Evolutionary conservation across 1,140 invertebrate genomes (phyloP), one percentile per base, ranked within the genome.

Genomic region (Rhysida immarginata): DNA sequence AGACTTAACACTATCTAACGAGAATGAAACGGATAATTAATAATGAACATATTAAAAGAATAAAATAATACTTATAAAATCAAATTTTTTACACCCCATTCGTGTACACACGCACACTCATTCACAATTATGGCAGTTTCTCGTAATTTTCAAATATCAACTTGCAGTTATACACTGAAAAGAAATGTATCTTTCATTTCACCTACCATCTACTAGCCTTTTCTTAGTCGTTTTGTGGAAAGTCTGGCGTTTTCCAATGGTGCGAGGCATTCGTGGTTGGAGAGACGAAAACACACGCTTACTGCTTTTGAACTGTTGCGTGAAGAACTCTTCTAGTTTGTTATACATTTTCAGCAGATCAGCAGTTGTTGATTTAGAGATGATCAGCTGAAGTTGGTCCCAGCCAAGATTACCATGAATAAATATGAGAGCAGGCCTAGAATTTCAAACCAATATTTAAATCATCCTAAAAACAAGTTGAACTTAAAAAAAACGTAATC

Each of bases 291-390:
- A 91, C 3, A 92, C 87, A 3, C 87, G 76, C 69, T 91, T 91
- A 62, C 86, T 89, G 57, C 86, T 91, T 65, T 92, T 91, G 68
- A 94, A 93, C 71, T 94, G 89, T 66, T 95, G 88, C 46, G 84
- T 85, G 68, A 96, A 96, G 73, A 96, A 98, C 74, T 97, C 93
- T 64, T 96, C 92, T 8, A 96, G 74, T 69, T 96, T 96, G 53
- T 87, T 83, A 65, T 87, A 90, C 86, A 97, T 96, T 74, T 96
- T 96, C 1, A 96, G 73, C 21, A 97, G 73, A 73, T 98, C 94
- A 0, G 92, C 89, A 0, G 92, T 96, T 0, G 94, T 96, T 24
- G 91, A 95, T 69, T 93, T 87, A 16, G 87, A 92, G 63, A 98
- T 96, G 78, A 96, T 85, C 23, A 96, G 78, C 74, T 98, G 93